Evolutionary conservation across 1,140 invertebrate genomes (phyloP).

Genomic region (Heliconius hermathena): DNA sequence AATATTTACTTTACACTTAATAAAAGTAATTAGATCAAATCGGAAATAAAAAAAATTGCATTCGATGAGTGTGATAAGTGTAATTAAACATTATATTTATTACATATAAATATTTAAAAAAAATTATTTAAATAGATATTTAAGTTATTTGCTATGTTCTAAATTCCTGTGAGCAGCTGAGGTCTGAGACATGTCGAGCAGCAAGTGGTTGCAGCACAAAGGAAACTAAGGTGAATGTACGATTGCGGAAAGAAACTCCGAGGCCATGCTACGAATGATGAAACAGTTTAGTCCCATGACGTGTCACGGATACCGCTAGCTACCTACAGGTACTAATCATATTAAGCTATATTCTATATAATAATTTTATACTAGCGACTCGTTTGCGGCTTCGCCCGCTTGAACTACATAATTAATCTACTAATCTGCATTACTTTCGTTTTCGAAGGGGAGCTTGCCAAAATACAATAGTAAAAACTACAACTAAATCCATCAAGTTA

Average conservation of each 20-base stretch:
- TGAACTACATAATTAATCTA: too few species aligned
- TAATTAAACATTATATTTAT: not conserved
- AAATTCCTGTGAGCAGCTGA: constrained; percentile 5
- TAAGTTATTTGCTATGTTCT: not conserved
- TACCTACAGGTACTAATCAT: constrained; percentile 24
- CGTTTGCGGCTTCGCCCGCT: too few species aligned
- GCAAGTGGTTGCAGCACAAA: constrained; percentile 40
- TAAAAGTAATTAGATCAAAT: constrained; percentile 15
- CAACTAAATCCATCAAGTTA: too few species aligned
- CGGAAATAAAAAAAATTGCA: constrained; percentile 8
- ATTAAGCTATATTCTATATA: constrained; percentile 18
- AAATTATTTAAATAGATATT: not conserved
- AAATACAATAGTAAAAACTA: too few species aligned
- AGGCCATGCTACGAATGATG: constrained; percentile 60
- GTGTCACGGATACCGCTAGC: constrained; percentile 39
- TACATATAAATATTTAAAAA: not conserved
- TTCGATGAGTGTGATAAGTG: not conserved
- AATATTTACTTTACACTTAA: constrained; percentile 2
- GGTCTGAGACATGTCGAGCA: constrained; percentile 19
- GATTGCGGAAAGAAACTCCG: constrained; percentile 65
- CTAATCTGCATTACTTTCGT: too few species aligned
- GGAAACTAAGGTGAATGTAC: constrained; percentile 70
- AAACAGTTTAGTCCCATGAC: constrained; percentile 57
- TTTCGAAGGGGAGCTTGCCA: too few species aligned
- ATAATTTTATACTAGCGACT: not conserved